phyloP scores from a whole-genome alignment of 2,888 invertebrate species.

The Drosophila monieri region DNA sequence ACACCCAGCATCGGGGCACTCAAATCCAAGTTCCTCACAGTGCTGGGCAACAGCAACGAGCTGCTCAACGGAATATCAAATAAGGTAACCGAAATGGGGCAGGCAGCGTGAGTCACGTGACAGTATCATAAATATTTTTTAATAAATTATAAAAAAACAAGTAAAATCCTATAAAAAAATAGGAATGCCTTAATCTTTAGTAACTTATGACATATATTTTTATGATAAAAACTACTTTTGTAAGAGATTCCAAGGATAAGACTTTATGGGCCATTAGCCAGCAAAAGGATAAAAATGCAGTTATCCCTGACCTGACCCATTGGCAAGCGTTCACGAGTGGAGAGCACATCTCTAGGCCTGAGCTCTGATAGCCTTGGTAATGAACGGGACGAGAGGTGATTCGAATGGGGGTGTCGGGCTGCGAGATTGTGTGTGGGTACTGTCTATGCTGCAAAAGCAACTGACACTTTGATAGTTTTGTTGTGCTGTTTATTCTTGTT shows the following conservation, averaged over 20 bases:
- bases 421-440: constrained; percentile 22
- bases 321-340: not conserved
- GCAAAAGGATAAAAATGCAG: not conserved
- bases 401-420: constrained; percentile 1
- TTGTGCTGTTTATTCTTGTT: constrained; percentile 46
- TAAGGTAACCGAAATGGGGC: constrained; percentile 79
- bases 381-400: constrained; percentile 48
- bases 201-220: not conserved
- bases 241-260: not conserved
- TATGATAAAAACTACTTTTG: not conserved
- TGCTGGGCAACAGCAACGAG: constrained; percentile 85
- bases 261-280: not conserved
- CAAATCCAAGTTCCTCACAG: constrained; percentile 84
- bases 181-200: too few species aligned
- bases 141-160: too few species aligned
- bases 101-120: constrained; percentile 12
- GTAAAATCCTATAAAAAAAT: too few species aligned
- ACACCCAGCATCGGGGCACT: constrained; percentile 84
- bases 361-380: constrained; percentile 65
- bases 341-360: constrained; percentile 21
- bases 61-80: constrained; percentile 84
- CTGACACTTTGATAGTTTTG: constrained; percentile 59
- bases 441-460: constrained; percentile 54
- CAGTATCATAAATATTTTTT: not conserved
- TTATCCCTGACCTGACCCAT: constrained; percentile 1